phyloP scores from a whole-genome alignment of 2,113 vertebrate species.

The Atractosteus spatula region DNA sequence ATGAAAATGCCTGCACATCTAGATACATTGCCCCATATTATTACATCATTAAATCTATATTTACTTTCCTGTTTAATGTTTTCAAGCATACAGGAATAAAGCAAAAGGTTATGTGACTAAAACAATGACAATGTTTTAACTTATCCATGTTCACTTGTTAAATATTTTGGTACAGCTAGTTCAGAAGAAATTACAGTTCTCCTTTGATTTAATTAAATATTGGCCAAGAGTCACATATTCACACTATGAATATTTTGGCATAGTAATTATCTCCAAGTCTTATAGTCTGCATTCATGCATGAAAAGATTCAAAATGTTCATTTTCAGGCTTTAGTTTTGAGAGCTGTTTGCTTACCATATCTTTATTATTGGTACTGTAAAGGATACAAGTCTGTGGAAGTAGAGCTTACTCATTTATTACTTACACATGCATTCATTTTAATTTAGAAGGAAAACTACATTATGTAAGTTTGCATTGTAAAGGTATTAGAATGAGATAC shows the following conservation, averaged over 20 bases:
- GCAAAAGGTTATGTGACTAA: slow-evolving; percentile 41
- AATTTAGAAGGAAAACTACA: neutral
- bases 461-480: neutral
- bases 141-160: slow-evolving; percentile 54
- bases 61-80: too few species aligned
- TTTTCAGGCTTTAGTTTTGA: slow-evolving; percentile 28
- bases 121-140: slow-evolving; percentile 51
- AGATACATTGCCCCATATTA: too few species aligned
- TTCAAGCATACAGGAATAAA: neutral
- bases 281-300: slow-evolving; percentile 70
- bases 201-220: slow-evolving; percentile 80
- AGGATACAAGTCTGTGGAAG: neutral
- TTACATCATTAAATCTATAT: too few species aligned
- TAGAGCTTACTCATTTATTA: neutral
- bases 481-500: neutral
- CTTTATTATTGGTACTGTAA: slow-evolving; percentile 20
- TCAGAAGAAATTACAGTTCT: slow-evolving; percentile 73
- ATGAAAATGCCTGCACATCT: too few species aligned
- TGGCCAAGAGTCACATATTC: slow-evolving; percentile 66
- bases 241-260: slow-evolving; percentile 64
- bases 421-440: neutral
- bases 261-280: slow-evolving; percentile 77
- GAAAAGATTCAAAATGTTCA: slow-evolving; percentile 64
- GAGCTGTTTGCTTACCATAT: slow-evolving; percentile 34
- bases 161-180: slow-evolving; percentile 55